phyloP scores from a whole-genome alignment of 2,888 invertebrate species.

The Cryptus viduatorius region DNA sequence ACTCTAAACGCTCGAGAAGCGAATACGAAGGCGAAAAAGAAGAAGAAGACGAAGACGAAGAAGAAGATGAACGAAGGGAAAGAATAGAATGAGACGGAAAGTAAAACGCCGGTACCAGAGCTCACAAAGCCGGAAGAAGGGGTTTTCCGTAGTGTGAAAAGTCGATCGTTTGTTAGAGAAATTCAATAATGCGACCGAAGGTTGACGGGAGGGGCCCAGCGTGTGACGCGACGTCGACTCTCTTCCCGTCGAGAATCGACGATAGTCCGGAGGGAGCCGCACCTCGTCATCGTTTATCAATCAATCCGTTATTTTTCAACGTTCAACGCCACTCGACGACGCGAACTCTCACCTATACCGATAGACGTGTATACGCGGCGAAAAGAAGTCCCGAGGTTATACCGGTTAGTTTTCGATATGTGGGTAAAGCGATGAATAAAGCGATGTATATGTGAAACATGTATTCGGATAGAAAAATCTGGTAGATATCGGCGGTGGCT shows the following conservation, averaged over 20 bases:
- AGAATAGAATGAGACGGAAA: slow-evolving; percentile 46
- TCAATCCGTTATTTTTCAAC: slow-evolving; percentile 74
- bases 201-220: slow-evolving; percentile 71
- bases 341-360: slow-evolving; percentile 45
- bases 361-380: slow-evolving; percentile 20
- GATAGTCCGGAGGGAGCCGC: slow-evolving; percentile 67
- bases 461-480: slow-evolving; percentile 47
- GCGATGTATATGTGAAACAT: not conserved
- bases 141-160: slow-evolving; percentile 59
- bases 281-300: slow-evolving; percentile 77
- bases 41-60: slow-evolving; percentile 1
- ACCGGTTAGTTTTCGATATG: slow-evolving; percentile 3
- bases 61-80: slow-evolving; percentile 18
- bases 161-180: slow-evolving; percentile 80
- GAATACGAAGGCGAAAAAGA: slow-evolving; percentile 4
- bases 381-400: slow-evolving; percentile 2
- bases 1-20: slow-evolving; percentile 17
- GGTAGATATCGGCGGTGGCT: slow-evolving; percentile 1
- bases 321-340: slow-evolving; percentile 68
- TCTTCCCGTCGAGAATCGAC: slow-evolving; percentile 55
- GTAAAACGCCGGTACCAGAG: slow-evolving; percentile 49
- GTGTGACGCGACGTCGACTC: slow-evolving; percentile 65
- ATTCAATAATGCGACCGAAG: slow-evolving; percentile 79
- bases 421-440: slow-evolving; percentile 30
- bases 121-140: slow-evolving; percentile 57